These are phyloP conservation scores for Exocentrus adspersus DNA, from an alignment of 2,888 invertebrate genomes.

Conservation along the genomic window DNA sequence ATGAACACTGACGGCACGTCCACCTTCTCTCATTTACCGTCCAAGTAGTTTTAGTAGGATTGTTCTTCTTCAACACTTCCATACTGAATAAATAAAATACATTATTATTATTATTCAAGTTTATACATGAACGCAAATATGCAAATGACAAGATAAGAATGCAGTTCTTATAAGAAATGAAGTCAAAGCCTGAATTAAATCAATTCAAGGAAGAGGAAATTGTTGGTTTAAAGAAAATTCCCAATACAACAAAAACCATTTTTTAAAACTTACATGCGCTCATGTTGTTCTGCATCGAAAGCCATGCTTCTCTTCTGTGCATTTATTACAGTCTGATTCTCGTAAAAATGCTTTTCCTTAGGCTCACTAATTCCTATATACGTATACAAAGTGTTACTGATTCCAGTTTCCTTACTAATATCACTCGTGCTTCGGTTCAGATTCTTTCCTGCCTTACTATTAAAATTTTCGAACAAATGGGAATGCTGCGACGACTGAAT, in stretches of 20 bases:
- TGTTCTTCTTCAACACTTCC: conserved; percentile 55
- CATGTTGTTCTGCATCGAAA: conserved; percentile 56
- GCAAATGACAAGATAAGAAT: no score
- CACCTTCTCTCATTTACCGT: conserved; percentile 72
- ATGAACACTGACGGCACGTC: conserved; percentile 90
- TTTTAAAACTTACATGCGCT: conserved; percentile 55
- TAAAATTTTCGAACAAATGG: conserved; percentile 38
- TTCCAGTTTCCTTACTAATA: conserved; percentile 48
- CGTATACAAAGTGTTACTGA: conserved; percentile 57
- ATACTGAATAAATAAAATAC: conserved; percentile 47
- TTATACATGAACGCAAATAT: no score
- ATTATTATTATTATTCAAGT: not conserved
- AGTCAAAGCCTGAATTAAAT: no score
- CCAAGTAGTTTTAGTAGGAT: conserved; percentile 50
- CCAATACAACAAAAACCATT: not conserved
- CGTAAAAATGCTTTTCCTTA: conserved; percentile 58
- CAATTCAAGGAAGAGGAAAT: no score
- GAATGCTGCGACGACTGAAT: conserved; percentile 57
- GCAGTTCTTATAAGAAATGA: no score
- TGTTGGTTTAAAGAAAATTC: no score
- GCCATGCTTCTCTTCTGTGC: conserved; percentile 52
- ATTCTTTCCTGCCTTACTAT: conserved; percentile 50
- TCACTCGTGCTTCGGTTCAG: conserved; percentile 57
- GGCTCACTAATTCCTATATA: conserved; percentile 62
- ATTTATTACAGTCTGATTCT: conserved; percentile 59